phyloP scores from a whole-genome alignment of 2,113 vertebrate species.

The Chloebia gouldiae region DNA sequence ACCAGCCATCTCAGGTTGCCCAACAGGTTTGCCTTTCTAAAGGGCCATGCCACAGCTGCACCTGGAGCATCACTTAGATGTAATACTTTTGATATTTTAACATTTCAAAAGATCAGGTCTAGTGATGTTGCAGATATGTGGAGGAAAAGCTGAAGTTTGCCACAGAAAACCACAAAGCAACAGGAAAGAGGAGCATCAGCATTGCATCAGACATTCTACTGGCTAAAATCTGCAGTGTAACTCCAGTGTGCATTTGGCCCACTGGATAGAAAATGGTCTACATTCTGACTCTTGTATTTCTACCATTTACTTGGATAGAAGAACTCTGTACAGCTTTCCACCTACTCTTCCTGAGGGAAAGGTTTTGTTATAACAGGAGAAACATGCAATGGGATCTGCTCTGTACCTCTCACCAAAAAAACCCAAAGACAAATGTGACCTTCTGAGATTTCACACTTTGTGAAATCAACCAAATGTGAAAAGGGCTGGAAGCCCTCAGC shows the following conservation, averaged over 20 bases:
- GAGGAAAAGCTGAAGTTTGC: background rate
- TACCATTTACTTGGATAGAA: background rate
- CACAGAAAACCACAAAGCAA: background rate
- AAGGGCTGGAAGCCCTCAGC: background rate
- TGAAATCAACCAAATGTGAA: background rate
- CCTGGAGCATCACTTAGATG: background rate
- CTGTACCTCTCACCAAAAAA: background rate
- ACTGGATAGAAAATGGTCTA: background rate
- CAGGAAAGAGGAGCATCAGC: background rate
- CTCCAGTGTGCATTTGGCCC: background rate
- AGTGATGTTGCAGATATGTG: background rate
- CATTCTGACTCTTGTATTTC: background rate
- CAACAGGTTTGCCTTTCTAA: background rate
- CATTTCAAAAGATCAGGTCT: background rate
- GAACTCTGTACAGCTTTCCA: accelerated
- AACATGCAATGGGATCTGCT: background rate
- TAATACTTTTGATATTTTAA: background rate
- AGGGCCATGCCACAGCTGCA: background rate
- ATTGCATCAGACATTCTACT: background rate
- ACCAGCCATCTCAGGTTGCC: background rate
- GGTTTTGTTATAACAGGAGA: background rate
- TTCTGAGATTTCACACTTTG: background rate
- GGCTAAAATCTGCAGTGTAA: background rate
- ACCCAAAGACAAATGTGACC: background rate
- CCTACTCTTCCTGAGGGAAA: background rate